Base-by-base conservation (phyloP, 2,797 vertebrate genomes). In the Silurus aristotelis region DNA sequence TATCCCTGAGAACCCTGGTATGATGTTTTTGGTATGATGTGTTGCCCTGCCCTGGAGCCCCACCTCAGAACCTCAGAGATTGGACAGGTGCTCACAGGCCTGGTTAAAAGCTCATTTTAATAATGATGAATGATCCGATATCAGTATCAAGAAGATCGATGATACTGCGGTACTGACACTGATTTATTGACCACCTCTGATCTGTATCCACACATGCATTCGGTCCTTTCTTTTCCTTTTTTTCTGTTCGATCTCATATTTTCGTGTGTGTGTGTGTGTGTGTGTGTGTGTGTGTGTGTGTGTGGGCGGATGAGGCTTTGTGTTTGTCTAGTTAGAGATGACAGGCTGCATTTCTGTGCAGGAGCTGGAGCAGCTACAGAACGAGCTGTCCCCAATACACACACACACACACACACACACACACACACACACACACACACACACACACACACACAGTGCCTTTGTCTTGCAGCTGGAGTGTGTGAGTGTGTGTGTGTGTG, bases 201-300 rank as follows among this genome's bases (percentile, higher is more conserved):
- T 31, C 10, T 76, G 5, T 14, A 5, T 38, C 25, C n/a, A 14
- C 83, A 17, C 76, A 75, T 84, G 12, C 1, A 31, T 80, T 0
- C 38, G 22, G 48, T 17, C 70, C 20, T 68, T 20, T 78, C 22
- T 77, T n/a, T 56, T 13, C 56, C 10, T 17, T 81, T n/a, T n/a
- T 58, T 25, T 58, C 20, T 67, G 4, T n/a, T 38, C 38, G 4
- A 38, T 38, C 68, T 48, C 8, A 10, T 22, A 76, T 68, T 56
- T 72, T 14, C 19, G 46, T n/a, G 38, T 38, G 25, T 31, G 75
- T 55, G 61, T 82, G 31, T 84, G 79, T 87, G 78, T 85, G 66
- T 85, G 87, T 86, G 79, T 87, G 14, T 77, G 27, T 71, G 83
- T 84, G 78, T 80, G 77, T 27, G 75, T 77, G 82, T 80, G 66